These are phyloP conservation scores for Chaenocephalus aceratus DNA, from an alignment of 2,113 vertebrate genomes.

Conservation along the genomic window DNA sequence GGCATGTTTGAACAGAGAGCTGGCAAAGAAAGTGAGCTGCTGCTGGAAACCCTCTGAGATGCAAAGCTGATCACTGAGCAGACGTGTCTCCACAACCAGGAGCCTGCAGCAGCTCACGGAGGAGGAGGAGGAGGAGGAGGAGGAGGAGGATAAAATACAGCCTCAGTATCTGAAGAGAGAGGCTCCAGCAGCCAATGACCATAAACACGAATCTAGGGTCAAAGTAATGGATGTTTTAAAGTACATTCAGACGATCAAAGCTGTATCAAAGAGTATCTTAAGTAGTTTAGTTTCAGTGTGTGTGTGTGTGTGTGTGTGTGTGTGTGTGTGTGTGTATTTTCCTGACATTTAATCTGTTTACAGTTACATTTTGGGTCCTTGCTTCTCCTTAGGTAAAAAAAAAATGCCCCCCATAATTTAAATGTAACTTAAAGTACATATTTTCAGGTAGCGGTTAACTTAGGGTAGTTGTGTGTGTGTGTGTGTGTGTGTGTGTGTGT, in stretches of 20 bases:
- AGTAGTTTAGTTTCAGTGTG: not conserved
- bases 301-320: not conserved
- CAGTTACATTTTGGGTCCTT: too few species aligned
- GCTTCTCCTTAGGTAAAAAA: too few species aligned
- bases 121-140: too few species aligned
- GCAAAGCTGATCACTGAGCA: not conserved
- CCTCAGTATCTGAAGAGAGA: not conserved
- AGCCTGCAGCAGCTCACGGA: too few species aligned
- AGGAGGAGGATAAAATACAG: not conserved
- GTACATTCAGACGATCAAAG: not conserved
- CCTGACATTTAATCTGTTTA: not conserved
- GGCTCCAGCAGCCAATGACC: not conserved
- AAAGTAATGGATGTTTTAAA: not conserved
- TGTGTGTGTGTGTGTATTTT: not conserved
- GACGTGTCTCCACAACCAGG: conserved; percentile 17
- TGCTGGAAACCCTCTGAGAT: conserved; percentile 1
- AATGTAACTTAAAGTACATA: too few species aligned
- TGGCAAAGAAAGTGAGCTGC: conserved; percentile 26
- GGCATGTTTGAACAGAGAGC: conserved; percentile 55
- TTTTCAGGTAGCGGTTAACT: too few species aligned
- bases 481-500: too few species aligned
- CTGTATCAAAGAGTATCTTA: not conserved
- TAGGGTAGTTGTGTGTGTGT: too few species aligned
- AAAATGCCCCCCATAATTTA: too few species aligned
- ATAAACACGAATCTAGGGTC: not conserved